These are phyloP conservation scores for Amia ocellicauda DNA, from an alignment of 2,113 vertebrate genomes.

Conservation along the genomic window DNA sequence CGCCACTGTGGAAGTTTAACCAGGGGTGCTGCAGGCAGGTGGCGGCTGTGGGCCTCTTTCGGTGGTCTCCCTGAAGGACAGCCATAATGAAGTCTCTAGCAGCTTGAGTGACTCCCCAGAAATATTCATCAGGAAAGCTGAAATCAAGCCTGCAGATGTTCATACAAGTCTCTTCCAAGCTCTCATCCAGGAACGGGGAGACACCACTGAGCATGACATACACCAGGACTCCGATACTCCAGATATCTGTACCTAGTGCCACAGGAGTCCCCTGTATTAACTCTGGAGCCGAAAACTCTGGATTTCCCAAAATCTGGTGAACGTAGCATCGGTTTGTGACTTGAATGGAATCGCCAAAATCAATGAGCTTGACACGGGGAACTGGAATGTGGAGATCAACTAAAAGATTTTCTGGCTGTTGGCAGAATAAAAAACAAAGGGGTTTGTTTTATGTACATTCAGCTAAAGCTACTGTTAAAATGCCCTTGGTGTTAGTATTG, in stretches of 20 bases:
- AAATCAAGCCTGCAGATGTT: conserved; percentile 95
- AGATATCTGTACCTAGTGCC: conserved; percentile 85
- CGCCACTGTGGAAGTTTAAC: conserved; percentile 80
- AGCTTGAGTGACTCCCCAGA: conserved; percentile 80
- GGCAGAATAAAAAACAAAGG: conserved; percentile 23
- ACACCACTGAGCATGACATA: conserved; percentile 94
- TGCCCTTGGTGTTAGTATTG: too few relatives aligned
- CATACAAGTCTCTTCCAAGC: conserved; percentile 92
- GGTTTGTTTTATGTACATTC: background rate
- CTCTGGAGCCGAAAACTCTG: conserved; percentile 93
- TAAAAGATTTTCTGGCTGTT: conserved; percentile 93
- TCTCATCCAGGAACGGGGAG: conserved; percentile 94
- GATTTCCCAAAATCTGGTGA: conserved; percentile 89
- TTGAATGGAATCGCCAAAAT: conserved; percentile 90
- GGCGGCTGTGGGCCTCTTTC: conserved; percentile 79
- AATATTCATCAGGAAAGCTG: conserved; percentile 92
- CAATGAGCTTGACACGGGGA: conserved; percentile 86
- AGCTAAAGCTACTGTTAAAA: background rate
- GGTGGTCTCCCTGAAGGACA: conserved; percentile 82
- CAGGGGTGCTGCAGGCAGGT: conserved; percentile 92
- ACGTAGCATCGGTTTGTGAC: conserved; percentile 86
- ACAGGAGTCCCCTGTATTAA: conserved; percentile 90
- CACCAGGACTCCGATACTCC: conserved; percentile 89
- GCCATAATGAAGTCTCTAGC: conserved; percentile 87
- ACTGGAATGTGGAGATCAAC: conserved; percentile 82